A percentile compares a stretch with the other conserved stretches of the same genome.
phyloP scores from a whole-genome alignment of 2,888 invertebrate species.

The Plemyria rubiginata region DNA sequence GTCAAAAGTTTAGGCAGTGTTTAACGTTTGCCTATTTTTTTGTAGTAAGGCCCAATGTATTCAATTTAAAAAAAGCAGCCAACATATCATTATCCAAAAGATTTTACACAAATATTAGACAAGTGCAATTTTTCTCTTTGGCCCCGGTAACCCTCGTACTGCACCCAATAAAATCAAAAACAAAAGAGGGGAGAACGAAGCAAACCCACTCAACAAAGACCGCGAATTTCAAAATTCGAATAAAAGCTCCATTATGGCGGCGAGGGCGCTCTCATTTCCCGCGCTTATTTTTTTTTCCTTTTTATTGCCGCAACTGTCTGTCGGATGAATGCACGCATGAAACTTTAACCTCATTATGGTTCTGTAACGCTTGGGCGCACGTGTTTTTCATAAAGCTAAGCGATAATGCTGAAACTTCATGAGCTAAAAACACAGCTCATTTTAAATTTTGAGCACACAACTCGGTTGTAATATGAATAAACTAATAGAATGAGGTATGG shows the following conservation, averaged over 20 bases:
- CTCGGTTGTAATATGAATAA: not conserved
- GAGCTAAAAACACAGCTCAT: not conserved
- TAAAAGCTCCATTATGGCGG: constrained; percentile 47
- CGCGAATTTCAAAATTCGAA: constrained; percentile 48
- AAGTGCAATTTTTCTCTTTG: no score
- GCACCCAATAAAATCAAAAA: constrained; percentile 20
- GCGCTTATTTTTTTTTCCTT: constrained; percentile 47
- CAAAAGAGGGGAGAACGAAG: constrained; percentile 12
- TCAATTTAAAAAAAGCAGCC: no score
- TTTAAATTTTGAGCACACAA: not conserved
- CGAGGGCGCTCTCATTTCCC: constrained; percentile 56
- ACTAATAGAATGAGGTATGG: no score
- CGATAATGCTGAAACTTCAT: not conserved
- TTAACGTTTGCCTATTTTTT: no score
- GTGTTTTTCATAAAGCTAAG: constrained; percentile 17
- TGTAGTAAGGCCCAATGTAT: no score
- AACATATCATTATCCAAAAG: no score
- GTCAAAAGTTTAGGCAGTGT: no score
- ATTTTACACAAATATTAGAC: no score
- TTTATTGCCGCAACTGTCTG: constrained; percentile 21
- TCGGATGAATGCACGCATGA: constrained; percentile 19
- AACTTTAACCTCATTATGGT: constrained; percentile 20
- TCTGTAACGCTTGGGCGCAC: constrained; percentile 10
- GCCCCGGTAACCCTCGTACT: no score
- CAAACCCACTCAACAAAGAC: constrained; percentile 36